A percentile compares a stretch with the other conserved stretches of the same genome.
Conservation (phyloP, 2,113 vertebrate species). For the Rhinoderma darwinii region DNA sequence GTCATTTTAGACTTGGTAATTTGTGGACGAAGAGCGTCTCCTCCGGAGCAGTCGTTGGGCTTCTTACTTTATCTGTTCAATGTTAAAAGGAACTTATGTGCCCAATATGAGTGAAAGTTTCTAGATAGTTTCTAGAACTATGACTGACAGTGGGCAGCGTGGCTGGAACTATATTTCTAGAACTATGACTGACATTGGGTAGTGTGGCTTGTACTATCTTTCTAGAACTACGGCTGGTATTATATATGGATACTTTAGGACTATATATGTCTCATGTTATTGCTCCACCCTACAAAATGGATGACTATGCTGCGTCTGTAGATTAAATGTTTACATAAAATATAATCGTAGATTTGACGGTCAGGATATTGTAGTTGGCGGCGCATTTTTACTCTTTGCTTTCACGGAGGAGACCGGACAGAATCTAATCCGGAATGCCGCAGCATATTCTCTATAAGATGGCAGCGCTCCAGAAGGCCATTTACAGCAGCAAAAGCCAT, state of each 20-base stretch:
- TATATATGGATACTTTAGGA: too few relatives aligned
- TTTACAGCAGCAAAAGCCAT: conserved; percentile 10
- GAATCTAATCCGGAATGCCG: not conserved
- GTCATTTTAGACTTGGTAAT: not conserved
- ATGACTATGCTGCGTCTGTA: too few relatives aligned
- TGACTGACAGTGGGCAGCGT: not conserved
- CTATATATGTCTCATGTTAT: too few relatives aligned
- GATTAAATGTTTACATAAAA: not conserved
- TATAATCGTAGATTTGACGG: not conserved
- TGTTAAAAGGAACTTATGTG: too few relatives aligned
- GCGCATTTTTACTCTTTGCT: not conserved
- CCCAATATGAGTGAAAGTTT: too few relatives aligned
- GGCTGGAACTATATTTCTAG: not conserved
- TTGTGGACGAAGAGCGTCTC: not conserved
- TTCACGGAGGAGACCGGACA: not conserved
- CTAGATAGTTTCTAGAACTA: too few relatives aligned
- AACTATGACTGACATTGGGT: not conserved
- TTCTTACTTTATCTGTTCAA: too few relatives aligned
- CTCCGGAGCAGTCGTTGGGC: not conserved
- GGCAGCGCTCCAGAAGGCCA: not conserved
- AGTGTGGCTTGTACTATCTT: too few relatives aligned
- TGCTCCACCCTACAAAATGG: not conserved
- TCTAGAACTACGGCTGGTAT: not conserved
- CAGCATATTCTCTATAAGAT: not conserved
- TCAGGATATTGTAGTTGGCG: not conserved